Base-by-base conservation (phyloP, 2,113 vertebrate species). In the Trochalopteron elliotii region DNA sequence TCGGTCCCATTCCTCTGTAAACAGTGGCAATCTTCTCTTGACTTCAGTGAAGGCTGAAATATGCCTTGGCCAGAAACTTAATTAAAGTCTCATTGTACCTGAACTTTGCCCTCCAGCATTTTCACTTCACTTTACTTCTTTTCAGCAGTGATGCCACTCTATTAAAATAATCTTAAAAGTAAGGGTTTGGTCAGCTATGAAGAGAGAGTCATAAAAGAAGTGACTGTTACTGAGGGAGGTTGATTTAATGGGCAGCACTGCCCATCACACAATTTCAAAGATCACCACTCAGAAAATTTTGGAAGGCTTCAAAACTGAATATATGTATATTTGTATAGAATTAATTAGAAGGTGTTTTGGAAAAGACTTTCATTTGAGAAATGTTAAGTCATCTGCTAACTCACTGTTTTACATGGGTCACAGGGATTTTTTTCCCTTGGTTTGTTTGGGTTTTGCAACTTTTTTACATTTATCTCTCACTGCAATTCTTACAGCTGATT, bases 361-460 rank as follows among this genome's bases (percentile, higher is more conserved):
- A 35, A 64, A 89, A 78, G 18, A 11, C 12, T 72, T 89, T 64
- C 9, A n/a, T 40, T 87, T 61, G 25, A 81, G 57, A 85, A 80
- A 74, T 61, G 5, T 0, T 63, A 25, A 52, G 49, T 81, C 5
- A 20, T 57, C 18, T 78, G 4, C 27, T 61, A 28, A 83, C 3
- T 57, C 37, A 52, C 12, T 21, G 11, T 55, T 23, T 86, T 56
- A 42, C 7, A 27, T 19, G 24, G 28, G 28, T 61, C 6, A 47
- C 14, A 1, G 4, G 1, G 57, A 8, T 0, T 31, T 44, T 40
- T 40, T 31, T 20, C 45, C 16, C 1, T 12, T 25, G 9, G 3
- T 28, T 65, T 55, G 1, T 30, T 63, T 24, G 28, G 10, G 0
- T n/a, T 13, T 45, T 9, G 11, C 12, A 20, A 20, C 45, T 28